Base-by-base conservation (phyloP, 1,140 invertebrate species). In the Mactra quadrangularis region DNA sequence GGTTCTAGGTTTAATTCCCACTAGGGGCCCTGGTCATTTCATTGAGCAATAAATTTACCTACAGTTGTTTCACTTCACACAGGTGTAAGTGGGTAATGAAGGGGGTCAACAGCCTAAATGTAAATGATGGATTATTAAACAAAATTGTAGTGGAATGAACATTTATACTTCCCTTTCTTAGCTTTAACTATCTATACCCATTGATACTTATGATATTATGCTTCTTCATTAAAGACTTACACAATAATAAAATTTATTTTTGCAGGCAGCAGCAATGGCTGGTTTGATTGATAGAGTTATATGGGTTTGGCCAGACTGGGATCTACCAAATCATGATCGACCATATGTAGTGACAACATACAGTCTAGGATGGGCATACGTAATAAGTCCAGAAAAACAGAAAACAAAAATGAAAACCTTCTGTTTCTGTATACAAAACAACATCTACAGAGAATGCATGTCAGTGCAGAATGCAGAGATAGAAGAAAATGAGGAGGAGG, bases 281-380 rank as follows among this genome's bases (percentile, higher is more conserved):
- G 89, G 89, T 4, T 53, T 91, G n/a, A 79, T 90, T 6, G 78
- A 82, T 33, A 82, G 82, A 11, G 77, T 87, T 22, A 84, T 91
- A 35, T 91, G 89, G 89, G 78, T 91, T 0, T 88, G 86, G 77
- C 90, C 90, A 7, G 72, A 83, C 25, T 91, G 89, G 89, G 89
- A 90, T 59, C 31, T 68, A 11, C 33, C 33, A 6, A 68, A 81
- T 33, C 84, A 88, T 47, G 52, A 85, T 7, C 41, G 41, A 17
- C 4, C 27, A 15, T 41, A 76, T 17, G 50, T 53, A 3, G 70
- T 31, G 47, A 41, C 35, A 7, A 62, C 83, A 13, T 22, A 85
- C 13, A 60, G 74, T n/a, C 35, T 84, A 4, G 82, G 66, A 7
- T 78, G 41, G 72, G 55, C 47, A 31, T n/a, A 35, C 6, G 47